phyloP scores from a whole-genome alignment of 2,113 vertebrate species.

The Anhinga anhinga region DNA sequence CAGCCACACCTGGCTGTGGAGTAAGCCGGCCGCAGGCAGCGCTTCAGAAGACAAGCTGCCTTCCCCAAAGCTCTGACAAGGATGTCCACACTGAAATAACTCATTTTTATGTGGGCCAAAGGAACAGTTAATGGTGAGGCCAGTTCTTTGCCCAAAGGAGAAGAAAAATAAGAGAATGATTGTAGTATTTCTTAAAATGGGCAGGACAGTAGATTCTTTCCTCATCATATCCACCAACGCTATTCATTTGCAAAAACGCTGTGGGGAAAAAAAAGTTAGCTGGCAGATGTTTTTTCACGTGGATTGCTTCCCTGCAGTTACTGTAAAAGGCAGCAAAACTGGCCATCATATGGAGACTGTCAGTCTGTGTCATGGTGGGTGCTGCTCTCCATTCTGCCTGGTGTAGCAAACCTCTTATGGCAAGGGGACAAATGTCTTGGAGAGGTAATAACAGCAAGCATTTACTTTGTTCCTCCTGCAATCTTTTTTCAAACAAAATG shows the following conservation, averaged over 20 bases:
- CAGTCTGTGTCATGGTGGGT: not conserved
- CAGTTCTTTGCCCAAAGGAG: not conserved
- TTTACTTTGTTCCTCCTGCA: not conserved
- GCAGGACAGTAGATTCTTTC: not conserved
- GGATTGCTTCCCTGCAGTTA: rapidly evolving
- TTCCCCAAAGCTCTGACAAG: not conserved
- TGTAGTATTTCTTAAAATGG: not conserved
- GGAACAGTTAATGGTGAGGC: not conserved
- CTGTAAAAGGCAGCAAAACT: not conserved
- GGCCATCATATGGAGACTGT: not conserved
- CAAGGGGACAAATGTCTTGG: not conserved
- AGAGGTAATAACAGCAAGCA: not conserved
- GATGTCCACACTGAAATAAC: not conserved
- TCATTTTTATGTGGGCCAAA: not conserved
- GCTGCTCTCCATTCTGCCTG: not conserved
- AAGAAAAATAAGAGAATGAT: not conserved
- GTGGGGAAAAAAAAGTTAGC: not conserved
- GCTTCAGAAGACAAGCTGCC: not conserved
- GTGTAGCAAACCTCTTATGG: not conserved
- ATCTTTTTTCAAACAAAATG: not conserved
- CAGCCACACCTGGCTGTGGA: not conserved
- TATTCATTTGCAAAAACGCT: not conserved
- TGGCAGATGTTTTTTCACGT: rapidly evolving
- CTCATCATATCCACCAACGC: not conserved
- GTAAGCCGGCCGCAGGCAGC: not conserved